Base-by-base conservation (phyloP, 2,888 invertebrate genomes). In the Luperina testacea region DNA sequence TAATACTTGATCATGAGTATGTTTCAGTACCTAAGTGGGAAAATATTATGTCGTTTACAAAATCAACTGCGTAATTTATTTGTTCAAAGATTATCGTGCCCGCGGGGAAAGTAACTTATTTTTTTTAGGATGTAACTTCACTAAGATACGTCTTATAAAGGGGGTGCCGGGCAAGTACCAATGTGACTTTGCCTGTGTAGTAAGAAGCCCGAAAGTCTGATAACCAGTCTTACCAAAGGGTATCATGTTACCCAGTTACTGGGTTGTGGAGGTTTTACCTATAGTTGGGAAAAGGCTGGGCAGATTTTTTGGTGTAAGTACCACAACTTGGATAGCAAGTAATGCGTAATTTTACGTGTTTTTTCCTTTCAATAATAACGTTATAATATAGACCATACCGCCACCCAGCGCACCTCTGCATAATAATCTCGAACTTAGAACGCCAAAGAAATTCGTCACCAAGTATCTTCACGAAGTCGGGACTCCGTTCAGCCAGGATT, bases 401-500 rank as follows among this genome's bases (percentile, higher is more conserved):
- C 63, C 13, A 27, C 45, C 53, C 11, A 75, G n/a, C 59, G 17
- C 83, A 75, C n/a, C 57, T 64, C 69, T 59, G 65, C 51, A 67
- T 78, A 59, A 78, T 75, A 87, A 87, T 83, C 9, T 45, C 15
- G 20, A 78, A 78, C 61, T 86, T 73, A 42, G 63, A 89, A 88
- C 72, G 82, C 80, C 42, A 68, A 77, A 82, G 78, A 82, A 88
- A 86, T 87, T 81, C 82, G 88, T 88, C 77, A 68, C 73, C 68
- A 82, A 88, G 83, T 89, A 82, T 80, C 77, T 85, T 59, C 77
- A 17, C 73, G 17, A 71, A 74, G 79, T 59, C 79, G 77, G 78
- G 79, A 85, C 87, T 75, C 77, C 90, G 89, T 90, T 84, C 77
- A 84, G 78, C 69, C 73, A 45, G 87, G 91, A 94, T 94, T 94